Evolutionary conservation across 2,113 vertebrate species (phyloP).

Genomic region (Vimba vimba): DNA sequence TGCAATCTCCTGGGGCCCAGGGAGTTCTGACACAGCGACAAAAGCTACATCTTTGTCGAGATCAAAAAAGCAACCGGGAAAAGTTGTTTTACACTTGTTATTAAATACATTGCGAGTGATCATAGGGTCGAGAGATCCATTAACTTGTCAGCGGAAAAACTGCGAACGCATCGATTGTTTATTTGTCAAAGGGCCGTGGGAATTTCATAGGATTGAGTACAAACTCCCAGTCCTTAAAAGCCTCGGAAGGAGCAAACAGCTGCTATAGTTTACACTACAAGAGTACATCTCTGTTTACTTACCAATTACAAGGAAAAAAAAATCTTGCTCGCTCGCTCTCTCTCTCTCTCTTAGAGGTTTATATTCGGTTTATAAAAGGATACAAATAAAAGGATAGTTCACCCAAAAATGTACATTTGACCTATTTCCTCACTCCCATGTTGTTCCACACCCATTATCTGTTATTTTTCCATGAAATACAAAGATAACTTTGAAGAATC

Average conservation of each 20-base stretch:
- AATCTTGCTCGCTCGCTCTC: background rate
- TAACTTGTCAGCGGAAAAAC: background rate
- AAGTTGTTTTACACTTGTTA: conserved; percentile 63
- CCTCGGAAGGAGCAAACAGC: background rate
- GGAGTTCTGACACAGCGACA: conserved; percentile 64
- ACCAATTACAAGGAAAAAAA: conserved; percentile 4
- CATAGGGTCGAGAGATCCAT: background rate
- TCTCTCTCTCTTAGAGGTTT: background rate
- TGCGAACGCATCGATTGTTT: background rate
- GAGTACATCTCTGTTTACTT: conserved; percentile 39
- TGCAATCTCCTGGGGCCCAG: conserved; percentile 60
- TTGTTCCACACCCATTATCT: background rate
- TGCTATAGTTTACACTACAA: conserved; percentile 34
- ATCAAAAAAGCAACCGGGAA: conserved; percentile 59
- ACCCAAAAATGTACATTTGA: background rate
- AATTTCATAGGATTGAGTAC: background rate
- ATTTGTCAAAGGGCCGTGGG: background rate
- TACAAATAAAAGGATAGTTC: background rate
- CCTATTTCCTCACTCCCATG: background rate
- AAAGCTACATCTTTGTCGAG: conserved; percentile 60
- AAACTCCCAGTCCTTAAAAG: conserved; percentile 23
- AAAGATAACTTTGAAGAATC: background rate
- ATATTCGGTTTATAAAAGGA: background rate
- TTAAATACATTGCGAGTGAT: conserved; percentile 17
- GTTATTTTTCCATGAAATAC: background rate